Evolutionary conservation across 2,113 vertebrate species (phyloP).

Genomic region (Dromaius novaehollandiae): DNA sequence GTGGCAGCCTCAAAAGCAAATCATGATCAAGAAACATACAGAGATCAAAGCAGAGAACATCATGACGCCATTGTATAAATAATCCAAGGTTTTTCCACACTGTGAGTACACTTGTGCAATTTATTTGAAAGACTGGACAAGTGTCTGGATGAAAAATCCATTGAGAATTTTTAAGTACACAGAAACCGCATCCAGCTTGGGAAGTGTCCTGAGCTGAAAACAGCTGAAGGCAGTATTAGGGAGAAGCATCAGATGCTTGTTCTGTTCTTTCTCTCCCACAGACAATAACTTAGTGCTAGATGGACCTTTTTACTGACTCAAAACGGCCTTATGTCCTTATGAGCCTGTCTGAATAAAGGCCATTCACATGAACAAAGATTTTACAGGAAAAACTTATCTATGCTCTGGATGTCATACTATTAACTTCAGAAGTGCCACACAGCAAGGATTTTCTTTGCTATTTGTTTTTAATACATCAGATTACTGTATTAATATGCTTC

Average conservation of each 20-base stretch:
- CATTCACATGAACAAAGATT: not conserved
- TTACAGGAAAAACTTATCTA: not conserved
- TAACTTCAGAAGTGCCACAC: rapidly evolving
- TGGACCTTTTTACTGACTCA: not conserved
- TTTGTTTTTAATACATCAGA: not conserved
- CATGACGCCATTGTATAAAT: not conserved
- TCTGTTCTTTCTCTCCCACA: not conserved
- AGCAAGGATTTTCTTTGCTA: not conserved
- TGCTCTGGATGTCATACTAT: not conserved
- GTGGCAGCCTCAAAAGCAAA: not conserved
- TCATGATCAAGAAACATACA: not conserved
- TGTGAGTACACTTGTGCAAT: not conserved
- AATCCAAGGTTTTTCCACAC: not conserved
- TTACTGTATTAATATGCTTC: not conserved
- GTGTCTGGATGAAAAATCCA: not conserved
- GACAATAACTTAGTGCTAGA: not conserved
- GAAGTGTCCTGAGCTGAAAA: not conserved
- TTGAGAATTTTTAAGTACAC: not conserved
- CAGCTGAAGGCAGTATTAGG: not conserved
- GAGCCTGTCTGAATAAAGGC: not conserved
- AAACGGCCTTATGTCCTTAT: not conserved
- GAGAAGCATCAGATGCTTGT: not conserved
- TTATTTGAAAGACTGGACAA: not conserved
- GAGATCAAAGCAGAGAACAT: not conserved
- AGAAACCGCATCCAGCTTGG: not conserved